Conservation (phyloP, 92 coral and sea anemone genomes). For the Umimayanthus kanabou region DNA sequence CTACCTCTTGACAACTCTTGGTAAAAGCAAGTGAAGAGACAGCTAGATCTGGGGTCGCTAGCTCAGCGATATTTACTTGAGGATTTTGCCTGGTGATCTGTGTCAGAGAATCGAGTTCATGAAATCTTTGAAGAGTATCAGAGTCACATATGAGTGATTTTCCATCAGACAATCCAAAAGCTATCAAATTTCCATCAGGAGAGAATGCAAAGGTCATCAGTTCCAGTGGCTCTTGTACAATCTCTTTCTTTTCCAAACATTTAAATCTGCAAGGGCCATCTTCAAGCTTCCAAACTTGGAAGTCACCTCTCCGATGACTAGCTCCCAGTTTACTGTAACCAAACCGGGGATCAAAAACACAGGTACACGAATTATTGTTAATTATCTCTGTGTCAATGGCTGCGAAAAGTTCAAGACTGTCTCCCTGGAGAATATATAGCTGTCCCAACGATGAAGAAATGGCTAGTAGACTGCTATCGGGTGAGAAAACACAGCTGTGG, state of each 20-base stretch:
- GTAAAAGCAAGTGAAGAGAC: conserved; percentile 81
- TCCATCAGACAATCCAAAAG: conserved; percentile 75
- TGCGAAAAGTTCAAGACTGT: conserved; percentile 59
- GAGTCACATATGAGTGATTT: conserved; percentile 65
- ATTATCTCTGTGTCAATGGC: conserved; percentile 50
- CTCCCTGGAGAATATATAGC: conserved; percentile 61
- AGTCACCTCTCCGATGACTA: conserved; percentile 63
- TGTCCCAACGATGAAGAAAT: conserved; percentile 77
- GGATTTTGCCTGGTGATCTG: neutral
- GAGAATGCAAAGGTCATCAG: conserved; percentile 65
- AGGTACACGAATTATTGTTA: conserved; percentile 51
- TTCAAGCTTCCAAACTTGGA: conserved; percentile 62
- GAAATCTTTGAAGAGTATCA: conserved; percentile 42
- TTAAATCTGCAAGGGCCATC: conserved; percentile 28
- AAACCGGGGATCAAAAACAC: conserved; percentile 72
- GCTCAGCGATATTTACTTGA: neutral
- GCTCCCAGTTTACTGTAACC: conserved; percentile 55
- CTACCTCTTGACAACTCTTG: conserved; percentile 82
- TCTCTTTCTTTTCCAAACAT: conserved; percentile 50
- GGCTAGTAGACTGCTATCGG: conserved; percentile 74
- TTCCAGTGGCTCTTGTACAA: conserved; percentile 45
- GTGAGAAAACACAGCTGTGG: conserved; percentile 76
- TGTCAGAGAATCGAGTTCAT: conserved; percentile 45
- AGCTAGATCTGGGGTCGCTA: conserved; percentile 16
- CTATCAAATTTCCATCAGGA: conserved; percentile 72